Evolutionary conservation across 2,797 vertebrate species (phyloP), one percentile per base, ranked within the genome.

Genomic region (Myripristis murdjan): DNA sequence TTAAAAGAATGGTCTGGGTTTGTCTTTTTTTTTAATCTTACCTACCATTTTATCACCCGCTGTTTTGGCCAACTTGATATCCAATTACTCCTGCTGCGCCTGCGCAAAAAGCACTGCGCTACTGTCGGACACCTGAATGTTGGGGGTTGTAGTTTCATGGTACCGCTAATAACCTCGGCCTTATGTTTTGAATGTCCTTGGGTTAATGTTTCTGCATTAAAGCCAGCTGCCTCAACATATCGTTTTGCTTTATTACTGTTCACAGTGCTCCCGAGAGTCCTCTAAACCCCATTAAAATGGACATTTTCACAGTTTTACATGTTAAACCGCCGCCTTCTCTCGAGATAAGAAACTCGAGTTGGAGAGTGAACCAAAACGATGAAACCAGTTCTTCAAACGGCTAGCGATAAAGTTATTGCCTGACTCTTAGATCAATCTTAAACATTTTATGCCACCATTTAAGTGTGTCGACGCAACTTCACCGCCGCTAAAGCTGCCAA

Each of bases 1-100:
- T 57, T 77, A 54, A 77, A 63, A 81, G 5, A 70, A 63, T 62
- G 41, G 56, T 77, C 54, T 61, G 58, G 33, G 64, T 79, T 85
- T 75, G 61, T 60, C 9, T 33, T 76, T 71, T 88, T 49, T 24
- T n/a, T 73, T 73, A 78, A 77, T 80, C 49, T 84, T 86, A 95
- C 95, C 94, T 96, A 96, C 95, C 95, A 96, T 96, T 95, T 95
- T 96, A 94, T 94, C 94, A 91, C 93, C 93, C 91, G 93, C 93
- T 94, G 91, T 92, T 94, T 93, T 90, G 87, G 90, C 85, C 92
- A 95, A 95, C 93, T 95, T 95, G 92, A 90, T 93, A 88, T 85
- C 87, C 84, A 90, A 87, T 91, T 90, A 72, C 84, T 67, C 23
- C 9, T 48, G 31, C 49, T 89, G 77, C 93, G 89, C 93, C 88